A percentile compares a stretch with the other conserved stretches of the same genome.
These are phyloP conservation scores for Ommatoiulus sabulosus DNA, from an alignment of 2,888 invertebrate species.

Conservation along the genomic window DNA sequence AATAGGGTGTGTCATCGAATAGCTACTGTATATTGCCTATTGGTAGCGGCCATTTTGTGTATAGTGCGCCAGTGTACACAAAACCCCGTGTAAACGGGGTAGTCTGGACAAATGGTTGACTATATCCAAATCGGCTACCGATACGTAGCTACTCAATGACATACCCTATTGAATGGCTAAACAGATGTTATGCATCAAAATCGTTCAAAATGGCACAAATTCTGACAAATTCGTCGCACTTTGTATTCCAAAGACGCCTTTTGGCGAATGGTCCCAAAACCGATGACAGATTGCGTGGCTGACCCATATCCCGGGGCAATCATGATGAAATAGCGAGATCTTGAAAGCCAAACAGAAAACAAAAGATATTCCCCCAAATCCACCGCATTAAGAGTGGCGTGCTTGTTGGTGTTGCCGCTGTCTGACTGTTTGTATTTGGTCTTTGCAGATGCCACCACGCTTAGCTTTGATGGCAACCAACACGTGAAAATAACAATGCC, in stretches of 20 bases:
- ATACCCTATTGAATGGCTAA: too few relatives aligned
- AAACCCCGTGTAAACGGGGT: too few relatives aligned
- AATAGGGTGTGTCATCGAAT: too few relatives aligned
- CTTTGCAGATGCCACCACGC: slow-evolving; percentile 81
- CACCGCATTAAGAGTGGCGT: background rate
- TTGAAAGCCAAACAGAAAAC: background rate
- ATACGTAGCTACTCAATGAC: too few relatives aligned
- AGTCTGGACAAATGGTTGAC: too few relatives aligned
- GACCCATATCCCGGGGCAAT: background rate
- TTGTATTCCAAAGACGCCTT: background rate
- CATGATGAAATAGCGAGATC: background rate
- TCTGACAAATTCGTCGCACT: background rate
- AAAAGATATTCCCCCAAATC: background rate
- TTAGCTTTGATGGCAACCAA: slow-evolving; percentile 89
- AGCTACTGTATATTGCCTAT: too few relatives aligned
- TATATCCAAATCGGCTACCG: too few relatives aligned
- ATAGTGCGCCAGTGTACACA: too few relatives aligned
- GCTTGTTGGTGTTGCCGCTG: background rate
- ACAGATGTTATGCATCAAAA: too few relatives aligned
- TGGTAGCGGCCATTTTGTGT: too few relatives aligned
- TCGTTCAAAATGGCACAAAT: background rate
- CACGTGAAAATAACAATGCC: slow-evolving; percentile 81
- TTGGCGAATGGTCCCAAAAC: background rate
- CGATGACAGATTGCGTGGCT: background rate
- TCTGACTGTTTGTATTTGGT: slow-evolving; percentile 54